A percentile compares a stretch with the other conserved stretches of the same genome.
phyloP scores from a whole-genome alignment of 2,888 invertebrate species.

The Calameuta pallipes region DNA sequence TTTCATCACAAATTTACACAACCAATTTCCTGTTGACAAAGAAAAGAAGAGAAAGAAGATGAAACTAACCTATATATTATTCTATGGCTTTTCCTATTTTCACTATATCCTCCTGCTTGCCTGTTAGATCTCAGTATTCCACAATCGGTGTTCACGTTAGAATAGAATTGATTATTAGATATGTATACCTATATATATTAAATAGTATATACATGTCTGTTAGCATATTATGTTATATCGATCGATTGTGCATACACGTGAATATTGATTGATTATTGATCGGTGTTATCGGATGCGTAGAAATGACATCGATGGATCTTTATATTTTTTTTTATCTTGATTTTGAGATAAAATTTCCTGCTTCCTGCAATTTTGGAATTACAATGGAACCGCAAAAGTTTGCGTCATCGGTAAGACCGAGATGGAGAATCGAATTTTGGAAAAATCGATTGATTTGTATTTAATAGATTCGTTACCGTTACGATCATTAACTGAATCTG shows the following conservation, averaged over 20 bases:
- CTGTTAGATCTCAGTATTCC: conserved; percentile 7
- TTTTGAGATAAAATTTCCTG: background rate
- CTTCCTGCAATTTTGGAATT: background rate
- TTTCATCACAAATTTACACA: background rate
- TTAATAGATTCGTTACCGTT: background rate
- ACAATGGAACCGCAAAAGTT: background rate
- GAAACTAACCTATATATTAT: background rate
- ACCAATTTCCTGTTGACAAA: background rate
- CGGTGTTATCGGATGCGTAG: conserved; percentile 12
- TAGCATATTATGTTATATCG: background rate
- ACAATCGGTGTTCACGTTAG: conserved; percentile 15
- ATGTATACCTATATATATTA: conserved; percentile 22
- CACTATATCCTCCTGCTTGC: background rate
- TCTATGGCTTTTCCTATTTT: conserved; percentile 1
- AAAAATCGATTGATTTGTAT: background rate
- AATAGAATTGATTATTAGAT: conserved; percentile 15
- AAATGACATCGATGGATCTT: background rate
- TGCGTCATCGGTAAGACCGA: background rate
- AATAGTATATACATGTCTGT: background rate
- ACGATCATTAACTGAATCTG: background rate
- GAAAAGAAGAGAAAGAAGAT: background rate
- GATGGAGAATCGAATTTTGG: background rate
- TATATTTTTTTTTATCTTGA: background rate
- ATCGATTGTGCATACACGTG: conserved; percentile 4
- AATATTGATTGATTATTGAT: conserved; percentile 17